Evolutionary conservation across 2,888 invertebrate genomes (phyloP), one percentile per base, ranked within the genome.

Genomic region (Ecdyonurus torrentis): DNA sequence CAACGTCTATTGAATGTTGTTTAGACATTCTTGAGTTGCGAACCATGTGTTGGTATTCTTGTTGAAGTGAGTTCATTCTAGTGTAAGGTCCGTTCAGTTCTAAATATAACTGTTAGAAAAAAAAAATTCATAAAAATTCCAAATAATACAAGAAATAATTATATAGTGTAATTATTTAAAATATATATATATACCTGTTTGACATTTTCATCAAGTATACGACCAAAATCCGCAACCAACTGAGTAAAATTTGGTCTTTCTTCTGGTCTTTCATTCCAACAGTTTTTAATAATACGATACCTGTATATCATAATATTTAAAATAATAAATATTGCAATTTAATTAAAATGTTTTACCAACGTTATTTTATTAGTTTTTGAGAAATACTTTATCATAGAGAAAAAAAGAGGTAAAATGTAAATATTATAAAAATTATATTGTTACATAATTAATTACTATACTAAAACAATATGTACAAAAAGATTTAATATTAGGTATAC

Each of bases 401-500:
- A 20, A 63, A 23, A 60, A 25, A 20, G 24, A n/a, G n/a, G n/a
- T n/a, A n/a, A n/a, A n/a, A n/a, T n/a, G n/a, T n/a, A n/a, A n/a
- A n/a, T n/a, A n/a, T n/a, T 23, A 59, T 62, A 59, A 1, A 24
- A 24, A 15, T 23, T 60, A 25, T 15, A 7, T 20, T 19, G n/a
- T 20, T 15, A 7, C 7, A 7, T 7, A 10, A 7, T 15, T 58
- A 7, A 7, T 37, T 55, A n/a, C 53, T 53, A 19, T 37, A 53
- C 10, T 59, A 61, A 58, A 62, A 62, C 52, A 61, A 62, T 61
- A n/a, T 2, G 22, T 52, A 23, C 2, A 23, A 15, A 22, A 15
- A 50, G n/a, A 66, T 66, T 63, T 66, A 69, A 70, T 68, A 7
- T n/a, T 10, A 55, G 55, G 37, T 5, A 37, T 64, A 74, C 78